These are phyloP conservation scores for Hirundichthys speculiger DNA, from an alignment of 2,113 vertebrate genomes.

Conservation along the genomic window DNA sequence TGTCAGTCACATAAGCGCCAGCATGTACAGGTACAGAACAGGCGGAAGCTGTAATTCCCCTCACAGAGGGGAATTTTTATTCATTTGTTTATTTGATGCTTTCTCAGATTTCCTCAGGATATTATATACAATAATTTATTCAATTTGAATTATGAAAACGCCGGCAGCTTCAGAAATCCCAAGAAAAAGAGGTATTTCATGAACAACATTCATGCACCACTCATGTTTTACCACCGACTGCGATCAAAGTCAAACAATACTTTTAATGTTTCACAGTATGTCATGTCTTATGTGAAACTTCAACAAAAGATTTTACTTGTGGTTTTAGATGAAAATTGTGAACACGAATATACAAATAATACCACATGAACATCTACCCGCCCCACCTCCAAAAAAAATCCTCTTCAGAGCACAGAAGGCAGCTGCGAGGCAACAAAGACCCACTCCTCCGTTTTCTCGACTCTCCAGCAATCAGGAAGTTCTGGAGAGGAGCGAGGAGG, in stretches of 20 bases:
- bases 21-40: neutral
- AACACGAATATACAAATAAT: neutral
- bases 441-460: constrained; percentile 39
- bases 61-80: neutral
- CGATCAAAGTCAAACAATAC: neutral
- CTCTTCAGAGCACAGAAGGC: constrained; percentile 22
- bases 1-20: constrained; percentile 9
- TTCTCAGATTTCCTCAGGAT: neutral
- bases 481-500: constrained; percentile 38
- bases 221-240: constrained; percentile 4
- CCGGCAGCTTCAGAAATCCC: neutral
- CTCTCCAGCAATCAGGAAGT: constrained; percentile 64
- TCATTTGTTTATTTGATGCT: neutral
- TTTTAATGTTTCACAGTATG: neutral
- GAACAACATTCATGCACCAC: neutral
- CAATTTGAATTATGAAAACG: constrained; percentile 2
- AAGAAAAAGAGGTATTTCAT: neutral
- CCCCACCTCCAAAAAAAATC: neutral
- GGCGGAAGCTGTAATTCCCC: neutral
- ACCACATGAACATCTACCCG: constrained; percentile 2
- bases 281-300: neutral
- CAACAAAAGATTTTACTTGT: neutral
- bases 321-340: neutral
- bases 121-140: constrained; percentile 4
- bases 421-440: constrained; percentile 65